Conservation (phyloP, 2,113 vertebrate genomes). For the Myiozetetes cayanensis region DNA sequence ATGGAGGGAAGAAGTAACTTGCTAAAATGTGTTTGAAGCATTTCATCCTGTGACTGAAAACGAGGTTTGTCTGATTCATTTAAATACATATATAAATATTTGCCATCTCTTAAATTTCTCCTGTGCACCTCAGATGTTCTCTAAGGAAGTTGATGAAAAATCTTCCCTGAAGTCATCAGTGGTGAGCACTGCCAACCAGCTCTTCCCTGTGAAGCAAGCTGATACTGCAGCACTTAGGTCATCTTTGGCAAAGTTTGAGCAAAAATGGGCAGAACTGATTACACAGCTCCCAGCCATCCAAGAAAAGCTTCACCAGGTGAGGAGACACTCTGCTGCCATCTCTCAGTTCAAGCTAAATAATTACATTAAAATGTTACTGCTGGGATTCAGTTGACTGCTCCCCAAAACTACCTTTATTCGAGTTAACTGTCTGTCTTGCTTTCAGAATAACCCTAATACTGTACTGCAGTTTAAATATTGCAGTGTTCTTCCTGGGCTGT, state of each 20-base stretch:
- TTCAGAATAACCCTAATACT: slow-evolving; percentile 9
- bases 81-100: not conserved
- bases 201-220: slow-evolving; percentile 77
- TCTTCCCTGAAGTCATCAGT: slow-evolving; percentile 79
- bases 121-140: slow-evolving; percentile 73
- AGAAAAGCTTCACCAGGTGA: slow-evolving; percentile 85
- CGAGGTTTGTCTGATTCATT: not conserved
- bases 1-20: not conserved
- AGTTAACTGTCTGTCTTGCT: slow-evolving; percentile 31
- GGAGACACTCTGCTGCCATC: not conserved
- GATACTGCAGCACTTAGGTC: slow-evolving; percentile 73
- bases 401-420: not conserved
- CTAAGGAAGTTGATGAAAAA: slow-evolving; percentile 80
- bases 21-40: not conserved
- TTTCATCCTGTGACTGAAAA: not conserved
- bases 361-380: slow-evolving; percentile 12
- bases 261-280: slow-evolving; percentile 81
- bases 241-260: slow-evolving; percentile 78
- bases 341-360: not conserved
- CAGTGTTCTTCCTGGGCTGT: not conserved
- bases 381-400: slow-evolving; percentile 5
- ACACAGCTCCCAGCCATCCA: slow-evolving; percentile 75
- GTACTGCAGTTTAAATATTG: slow-evolving; percentile 57
- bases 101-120: not conserved
- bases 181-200: slow-evolving; percentile 77